phyloP scores from a whole-genome alignment of 2,113 vertebrate genomes.

The Lagopus leucura region DNA sequence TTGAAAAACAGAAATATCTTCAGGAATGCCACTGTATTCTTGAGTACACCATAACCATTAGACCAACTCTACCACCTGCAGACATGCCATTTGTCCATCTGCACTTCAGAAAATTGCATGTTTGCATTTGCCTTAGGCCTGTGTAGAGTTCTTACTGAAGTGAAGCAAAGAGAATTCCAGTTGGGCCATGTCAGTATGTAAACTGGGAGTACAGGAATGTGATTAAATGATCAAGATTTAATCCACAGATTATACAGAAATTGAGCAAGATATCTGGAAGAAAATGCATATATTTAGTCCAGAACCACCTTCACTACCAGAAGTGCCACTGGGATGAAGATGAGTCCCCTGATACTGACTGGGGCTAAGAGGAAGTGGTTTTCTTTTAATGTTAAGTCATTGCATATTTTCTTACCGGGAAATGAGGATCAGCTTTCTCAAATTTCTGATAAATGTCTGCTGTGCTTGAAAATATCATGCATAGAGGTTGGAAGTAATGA shows the following conservation, averaged over 20 bases:
- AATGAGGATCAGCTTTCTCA: not conserved
- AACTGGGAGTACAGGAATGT: not conserved
- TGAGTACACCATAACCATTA: not conserved
- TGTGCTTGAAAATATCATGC: not conserved
- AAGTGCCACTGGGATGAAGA: not conserved
- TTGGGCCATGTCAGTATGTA: fast-evolving
- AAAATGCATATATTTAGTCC: not conserved
- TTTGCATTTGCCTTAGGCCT: not conserved
- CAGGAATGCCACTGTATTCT: not conserved
- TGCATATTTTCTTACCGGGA: not conserved
- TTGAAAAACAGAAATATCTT: not conserved
- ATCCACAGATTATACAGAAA: not conserved
- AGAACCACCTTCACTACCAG: not conserved
- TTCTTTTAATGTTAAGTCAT: not conserved
- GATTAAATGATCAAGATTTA: not conserved
- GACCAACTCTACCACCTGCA: not conserved
- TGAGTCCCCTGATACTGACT: not conserved
- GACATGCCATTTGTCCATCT: not conserved
- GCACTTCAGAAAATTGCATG: not conserved
- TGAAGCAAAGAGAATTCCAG: not conserved
- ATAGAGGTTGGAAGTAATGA: not conserved
- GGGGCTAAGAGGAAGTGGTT: not conserved
- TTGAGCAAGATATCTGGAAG: not conserved
- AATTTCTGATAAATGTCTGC: not conserved
- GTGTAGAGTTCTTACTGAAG: not conserved